A percentile compares a stretch with the other conserved stretches of the same genome.
phyloP scores from a whole-genome alignment of 2,888 invertebrate species.

The Crocallis elinguaria region DNA sequence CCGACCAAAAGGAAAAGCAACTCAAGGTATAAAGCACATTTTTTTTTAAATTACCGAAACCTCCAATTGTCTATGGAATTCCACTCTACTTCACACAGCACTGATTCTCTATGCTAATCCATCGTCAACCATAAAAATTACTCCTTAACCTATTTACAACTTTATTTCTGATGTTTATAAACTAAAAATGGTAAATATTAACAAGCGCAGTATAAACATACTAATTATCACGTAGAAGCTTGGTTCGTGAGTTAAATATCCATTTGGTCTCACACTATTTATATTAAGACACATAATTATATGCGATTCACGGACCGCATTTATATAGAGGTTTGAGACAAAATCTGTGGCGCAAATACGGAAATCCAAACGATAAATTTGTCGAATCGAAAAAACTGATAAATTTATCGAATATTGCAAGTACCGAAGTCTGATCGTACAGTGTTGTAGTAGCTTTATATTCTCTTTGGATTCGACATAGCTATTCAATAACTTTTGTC shows the following conservation, averaged over 20 bases:
- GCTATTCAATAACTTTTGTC: too few relatives aligned
- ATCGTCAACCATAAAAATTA: conserved; percentile 26
- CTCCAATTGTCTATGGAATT: background rate
- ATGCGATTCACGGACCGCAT: too few relatives aligned
- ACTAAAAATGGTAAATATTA: conserved; percentile 46
- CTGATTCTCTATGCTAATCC: conserved; percentile 19
- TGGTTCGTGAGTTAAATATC: conserved; percentile 28
- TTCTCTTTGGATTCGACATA: too few relatives aligned
- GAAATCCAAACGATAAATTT: too few relatives aligned
- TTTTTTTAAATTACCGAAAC: background rate
- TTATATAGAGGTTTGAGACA: too few relatives aligned
- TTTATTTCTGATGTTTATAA: conserved; percentile 36
- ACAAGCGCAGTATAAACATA: conserved; percentile 45
- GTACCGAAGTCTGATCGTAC: too few relatives aligned
- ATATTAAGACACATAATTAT: background rate
- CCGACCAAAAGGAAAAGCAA: background rate
- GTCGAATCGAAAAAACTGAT: too few relatives aligned
- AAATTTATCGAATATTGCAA: too few relatives aligned
- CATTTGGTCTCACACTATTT: conserved; percentile 22
- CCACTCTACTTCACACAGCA: conserved; percentile 10
- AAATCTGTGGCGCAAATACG: too few relatives aligned
- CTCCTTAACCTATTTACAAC: conserved; percentile 37
- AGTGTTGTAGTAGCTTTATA: too few relatives aligned
- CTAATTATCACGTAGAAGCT: conserved; percentile 33
- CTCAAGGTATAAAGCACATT: conserved; percentile 5